These are phyloP conservation scores for Callaeas wilsoni DNA, from an alignment of 2,113 vertebrate genomes.

Conservation along the genomic window DNA sequence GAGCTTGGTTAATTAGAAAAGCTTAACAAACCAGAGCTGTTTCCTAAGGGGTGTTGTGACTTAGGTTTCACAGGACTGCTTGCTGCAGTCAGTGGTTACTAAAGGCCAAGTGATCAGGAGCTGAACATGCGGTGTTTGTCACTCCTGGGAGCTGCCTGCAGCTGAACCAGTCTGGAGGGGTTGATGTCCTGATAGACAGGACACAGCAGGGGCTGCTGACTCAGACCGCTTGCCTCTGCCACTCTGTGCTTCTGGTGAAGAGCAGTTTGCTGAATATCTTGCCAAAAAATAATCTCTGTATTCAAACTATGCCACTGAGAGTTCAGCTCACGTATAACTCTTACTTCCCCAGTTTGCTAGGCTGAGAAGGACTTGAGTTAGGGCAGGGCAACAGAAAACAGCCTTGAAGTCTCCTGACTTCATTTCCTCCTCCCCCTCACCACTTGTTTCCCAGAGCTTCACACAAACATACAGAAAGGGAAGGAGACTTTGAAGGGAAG, in stretches of 20 bases:
- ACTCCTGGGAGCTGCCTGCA: neutral
- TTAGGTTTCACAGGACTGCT: neutral
- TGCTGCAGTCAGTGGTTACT: neutral
- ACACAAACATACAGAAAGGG: neutral
- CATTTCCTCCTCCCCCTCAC: neutral
- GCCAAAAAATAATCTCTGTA: neutral
- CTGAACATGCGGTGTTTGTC: fast-evolving
- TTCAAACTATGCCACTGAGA: neutral
- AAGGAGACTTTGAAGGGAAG: neutral
- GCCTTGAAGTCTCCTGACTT: neutral
- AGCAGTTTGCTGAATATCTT: neutral
- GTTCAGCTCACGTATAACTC: neutral
- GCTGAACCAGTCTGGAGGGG: neutral
- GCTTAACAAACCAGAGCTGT: neutral
- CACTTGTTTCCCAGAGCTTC: neutral
- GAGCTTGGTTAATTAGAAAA: neutral
- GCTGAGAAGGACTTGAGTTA: neutral
- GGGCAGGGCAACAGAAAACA: neutral
- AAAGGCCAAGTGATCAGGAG: neutral
- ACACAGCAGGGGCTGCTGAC: neutral
- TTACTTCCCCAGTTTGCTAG: neutral
- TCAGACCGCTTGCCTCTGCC: neutral
- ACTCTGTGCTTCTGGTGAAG: neutral
- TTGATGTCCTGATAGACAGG: neutral
- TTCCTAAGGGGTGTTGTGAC: neutral